These are phyloP conservation scores for Brachyhypopomus gauderio DNA, from an alignment of 2,113 vertebrate genomes.

Conservation along the genomic window DNA sequence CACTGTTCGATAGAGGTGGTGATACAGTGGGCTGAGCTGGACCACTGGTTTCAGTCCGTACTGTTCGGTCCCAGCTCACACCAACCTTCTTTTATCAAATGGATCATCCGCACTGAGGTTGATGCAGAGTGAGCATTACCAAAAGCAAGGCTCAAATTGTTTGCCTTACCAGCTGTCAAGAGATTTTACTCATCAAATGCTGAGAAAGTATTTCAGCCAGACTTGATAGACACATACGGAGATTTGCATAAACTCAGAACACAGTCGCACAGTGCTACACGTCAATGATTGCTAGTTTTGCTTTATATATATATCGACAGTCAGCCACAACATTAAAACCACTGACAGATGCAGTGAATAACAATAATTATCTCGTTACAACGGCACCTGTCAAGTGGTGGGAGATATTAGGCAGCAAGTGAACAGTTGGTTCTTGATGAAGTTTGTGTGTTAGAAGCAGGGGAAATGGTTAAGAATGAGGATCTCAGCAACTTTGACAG, in stretches of 20 bases:
- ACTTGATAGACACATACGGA: slow-evolving; percentile 14
- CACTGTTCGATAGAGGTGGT: not conserved
- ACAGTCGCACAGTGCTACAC: slow-evolving; percentile 26
- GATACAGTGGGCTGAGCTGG: slow-evolving; percentile 2
- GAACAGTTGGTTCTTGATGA: too few species aligned
- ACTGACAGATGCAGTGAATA: too few species aligned
- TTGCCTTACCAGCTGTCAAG: not conserved
- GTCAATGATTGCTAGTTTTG: slow-evolving; percentile 22
- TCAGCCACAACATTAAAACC: too few species aligned
- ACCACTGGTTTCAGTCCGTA: slow-evolving; percentile 1
- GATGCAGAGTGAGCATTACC: not conserved
- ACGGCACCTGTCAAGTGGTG: too few species aligned
- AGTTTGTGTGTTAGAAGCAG: too few species aligned
- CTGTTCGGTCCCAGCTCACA: not conserved
- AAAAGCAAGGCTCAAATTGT: not conserved
- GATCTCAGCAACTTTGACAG: too few species aligned
- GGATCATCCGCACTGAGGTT: not conserved
- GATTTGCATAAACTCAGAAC: slow-evolving; percentile 34
- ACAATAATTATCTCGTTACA: too few species aligned
- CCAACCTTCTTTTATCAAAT: slow-evolving; percentile 28
- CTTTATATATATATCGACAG: not conserved
- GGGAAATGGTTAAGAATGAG: too few species aligned
- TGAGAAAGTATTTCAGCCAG: slow-evolving; percentile 8
- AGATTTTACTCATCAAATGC: not conserved
- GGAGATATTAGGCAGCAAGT: too few species aligned